phyloP scores from a whole-genome alignment of 2,797 vertebrate species.

The Xenopus petersii region DNA sequence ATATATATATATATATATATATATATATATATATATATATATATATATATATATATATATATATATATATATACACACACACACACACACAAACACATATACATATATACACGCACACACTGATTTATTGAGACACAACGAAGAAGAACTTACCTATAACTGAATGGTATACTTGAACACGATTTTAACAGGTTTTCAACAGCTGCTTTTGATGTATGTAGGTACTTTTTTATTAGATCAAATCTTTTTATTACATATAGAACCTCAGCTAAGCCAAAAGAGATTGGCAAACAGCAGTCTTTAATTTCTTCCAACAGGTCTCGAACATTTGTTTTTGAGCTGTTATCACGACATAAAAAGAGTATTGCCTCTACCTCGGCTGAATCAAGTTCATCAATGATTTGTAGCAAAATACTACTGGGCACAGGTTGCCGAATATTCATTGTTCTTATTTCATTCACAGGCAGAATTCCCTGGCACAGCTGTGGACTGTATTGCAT shows the following conservation, averaged over 20 bases:
- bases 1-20: too few species aligned
- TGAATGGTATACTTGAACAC: not conserved
- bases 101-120: too few species aligned
- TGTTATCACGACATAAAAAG: not conserved
- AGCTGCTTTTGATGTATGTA: not conserved
- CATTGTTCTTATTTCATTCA: not conserved
- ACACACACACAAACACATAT: too few species aligned
- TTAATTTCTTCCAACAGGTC: not conserved
- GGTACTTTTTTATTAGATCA: not conserved
- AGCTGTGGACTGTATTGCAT: not conserved
- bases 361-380: not conserved
- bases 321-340: not conserved
- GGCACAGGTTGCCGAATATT: not conserved
- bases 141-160: not conserved
- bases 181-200: not conserved
- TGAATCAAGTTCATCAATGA: not conserved
- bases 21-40: too few species aligned
- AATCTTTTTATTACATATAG: not conserved
- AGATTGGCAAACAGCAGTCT: not conserved
- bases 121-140: too few species aligned
- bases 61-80: too few species aligned
- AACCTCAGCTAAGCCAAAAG: not conserved
- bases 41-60: too few species aligned
- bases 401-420: not conserved
- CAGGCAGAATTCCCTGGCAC: not conserved